phyloP scores from a whole-genome alignment of 2,113 vertebrate genomes.

The Paradoxurus hermaphroditus region DNA sequence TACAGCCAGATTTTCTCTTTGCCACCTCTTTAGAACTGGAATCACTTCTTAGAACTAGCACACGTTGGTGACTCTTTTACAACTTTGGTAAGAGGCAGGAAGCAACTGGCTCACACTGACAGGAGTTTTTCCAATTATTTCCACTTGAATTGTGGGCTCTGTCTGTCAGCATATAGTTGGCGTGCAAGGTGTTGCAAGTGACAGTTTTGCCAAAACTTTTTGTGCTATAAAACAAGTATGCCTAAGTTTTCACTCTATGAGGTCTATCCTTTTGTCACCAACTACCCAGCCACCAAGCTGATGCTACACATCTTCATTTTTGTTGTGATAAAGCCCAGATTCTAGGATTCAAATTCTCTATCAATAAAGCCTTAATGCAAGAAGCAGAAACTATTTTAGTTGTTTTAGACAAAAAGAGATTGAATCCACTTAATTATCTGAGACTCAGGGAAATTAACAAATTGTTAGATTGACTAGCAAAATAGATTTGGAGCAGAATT shows the following conservation, averaged over 20 bases:
- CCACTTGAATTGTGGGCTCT: neutral
- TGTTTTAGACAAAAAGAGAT: neutral
- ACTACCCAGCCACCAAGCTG: neutral
- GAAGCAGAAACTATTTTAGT: neutral
- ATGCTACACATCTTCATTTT: neutral
- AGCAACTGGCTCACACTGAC: neutral
- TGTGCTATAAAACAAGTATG: neutral
- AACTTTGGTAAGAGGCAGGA: neutral
- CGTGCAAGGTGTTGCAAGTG: neutral
- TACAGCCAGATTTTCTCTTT: neutral
- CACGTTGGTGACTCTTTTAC: neutral
- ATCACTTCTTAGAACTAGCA: neutral
- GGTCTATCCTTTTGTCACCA: neutral
- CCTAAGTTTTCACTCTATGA: neutral
- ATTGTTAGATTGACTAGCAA: neutral
- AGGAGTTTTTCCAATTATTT: neutral
- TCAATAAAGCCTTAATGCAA: neutral
- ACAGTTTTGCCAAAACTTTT: neutral
- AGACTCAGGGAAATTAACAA: neutral
- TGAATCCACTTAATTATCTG: neutral
- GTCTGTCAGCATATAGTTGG: neutral
- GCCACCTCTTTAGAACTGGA: neutral
- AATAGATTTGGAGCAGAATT: neutral
- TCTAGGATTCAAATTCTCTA: neutral
- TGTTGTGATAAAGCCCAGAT: neutral